These are phyloP conservation scores for Periparus ater DNA, from an alignment of 2,797 vertebrate species.

Conservation along the genomic window DNA sequence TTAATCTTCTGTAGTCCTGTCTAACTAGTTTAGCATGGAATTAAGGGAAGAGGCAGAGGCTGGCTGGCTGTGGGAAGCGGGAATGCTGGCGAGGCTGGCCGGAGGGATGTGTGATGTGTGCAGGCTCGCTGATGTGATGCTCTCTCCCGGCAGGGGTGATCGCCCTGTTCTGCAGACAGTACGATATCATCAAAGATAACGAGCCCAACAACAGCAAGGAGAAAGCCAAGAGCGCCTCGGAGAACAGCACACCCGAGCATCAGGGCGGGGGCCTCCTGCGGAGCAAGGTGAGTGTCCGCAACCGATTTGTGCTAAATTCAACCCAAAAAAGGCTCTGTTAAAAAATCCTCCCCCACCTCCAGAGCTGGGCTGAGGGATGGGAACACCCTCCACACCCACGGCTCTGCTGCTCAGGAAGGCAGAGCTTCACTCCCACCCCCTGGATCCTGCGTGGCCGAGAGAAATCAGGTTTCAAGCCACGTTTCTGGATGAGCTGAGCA, in stretches of 20 bases:
- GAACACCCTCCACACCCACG: background rate
- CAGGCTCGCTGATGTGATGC: background rate
- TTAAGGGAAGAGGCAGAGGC: background rate
- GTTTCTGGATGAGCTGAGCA: background rate
- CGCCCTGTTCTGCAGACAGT: conserved; percentile 95
- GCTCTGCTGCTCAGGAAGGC: background rate
- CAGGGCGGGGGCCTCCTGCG: conserved; percentile 91
- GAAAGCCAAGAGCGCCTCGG: conserved; percentile 94
- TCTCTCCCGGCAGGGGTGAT: conserved; percentile 85
- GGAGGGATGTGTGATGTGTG: background rate
- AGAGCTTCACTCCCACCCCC: background rate
- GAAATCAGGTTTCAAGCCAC: background rate
- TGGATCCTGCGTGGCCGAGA: background rate
- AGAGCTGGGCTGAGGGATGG: background rate
- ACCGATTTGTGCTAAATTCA: background rate
- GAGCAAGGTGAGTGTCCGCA: conserved; percentile 85
- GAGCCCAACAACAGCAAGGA: conserved; percentile 98
- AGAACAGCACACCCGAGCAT: conserved; percentile 95
- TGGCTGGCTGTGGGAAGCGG: background rate
- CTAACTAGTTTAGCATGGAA: background rate
- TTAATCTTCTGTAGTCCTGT: background rate
- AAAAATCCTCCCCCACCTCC: background rate
- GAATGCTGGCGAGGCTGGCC: background rate
- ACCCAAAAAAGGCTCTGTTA: background rate
- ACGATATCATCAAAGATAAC: conserved; percentile 98